Evolutionary conservation across 2,888 invertebrate genomes (phyloP), one percentile per base, ranked within the genome.

Genomic region (Proisotoma minuta): DNA sequence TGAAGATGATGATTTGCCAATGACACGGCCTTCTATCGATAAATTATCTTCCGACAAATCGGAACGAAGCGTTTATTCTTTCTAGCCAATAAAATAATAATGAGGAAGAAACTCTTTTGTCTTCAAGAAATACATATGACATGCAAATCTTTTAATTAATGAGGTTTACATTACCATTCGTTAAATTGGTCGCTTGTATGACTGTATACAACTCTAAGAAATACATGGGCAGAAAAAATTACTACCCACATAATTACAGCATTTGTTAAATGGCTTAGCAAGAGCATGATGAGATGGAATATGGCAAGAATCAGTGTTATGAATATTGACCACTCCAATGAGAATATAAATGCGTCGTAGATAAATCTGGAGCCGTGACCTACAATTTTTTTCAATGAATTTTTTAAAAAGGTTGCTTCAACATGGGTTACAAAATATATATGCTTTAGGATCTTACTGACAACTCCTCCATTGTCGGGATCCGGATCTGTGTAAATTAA

Each of bases 321-420:
- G 43, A 66, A 70, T 12, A 70, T 61, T 26, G 60, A 54, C 59
- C 63, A 68, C 40, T 72, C 72, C 4, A 69, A 49, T 8, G 70
- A 60, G 39, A 60, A 66, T 8, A 71, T 29, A 8, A 71, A 53
- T 1, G 65, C 60, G 50, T 72, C 72, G 24, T 61, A 71, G 22
- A 71, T 22, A 10, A 72, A 57, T 3, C 68, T 22, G 12, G 58
- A 62, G 4, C 54, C 40, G 22, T 51, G 28, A 4, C 12, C 12
- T 2, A 65, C 3, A n/a, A n/a, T n/a, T n/a, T n/a, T n/a, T n/a
- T n/a, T n/a, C n/a, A n/a, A n/a, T n/a, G n/a, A n/a, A n/a, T n/a
- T n/a, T n/a, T n/a, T n/a, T n/a, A n/a, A n/a, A n/a, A n/a, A n/a
- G n/a, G n/a, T n/a, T n/a, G n/a, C n/a, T n/a, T n/a, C n/a, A n/a